Evolutionary conservation across 1,140 invertebrate species (phyloP).

Genomic region (Thrips palmi): DNA sequence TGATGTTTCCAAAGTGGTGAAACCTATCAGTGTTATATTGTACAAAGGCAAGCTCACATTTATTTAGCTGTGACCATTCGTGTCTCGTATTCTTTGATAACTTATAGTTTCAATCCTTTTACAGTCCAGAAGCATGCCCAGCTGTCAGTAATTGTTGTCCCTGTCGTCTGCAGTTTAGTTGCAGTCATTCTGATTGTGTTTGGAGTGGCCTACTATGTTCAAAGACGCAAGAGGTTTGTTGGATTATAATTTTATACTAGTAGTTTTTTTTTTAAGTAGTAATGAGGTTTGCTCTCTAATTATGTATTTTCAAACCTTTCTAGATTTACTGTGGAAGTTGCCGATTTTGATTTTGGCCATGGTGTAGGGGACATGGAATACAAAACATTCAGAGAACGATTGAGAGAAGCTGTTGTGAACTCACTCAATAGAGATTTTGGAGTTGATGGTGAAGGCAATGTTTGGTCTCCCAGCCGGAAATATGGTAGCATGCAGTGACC

Average conservation of each 20-base stretch:
- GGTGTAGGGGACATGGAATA: constrained; percentile 56
- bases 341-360: constrained; percentile 73
- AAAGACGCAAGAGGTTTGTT: constrained; percentile 47
- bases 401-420: constrained; percentile 55
- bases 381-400: constrained; percentile 61
- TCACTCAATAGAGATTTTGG: constrained; percentile 23
- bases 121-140: constrained; percentile 53
- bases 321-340: constrained; percentile 64
- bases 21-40: constrained; percentile 51
- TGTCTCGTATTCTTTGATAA: not conserved
- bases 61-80: not conserved
- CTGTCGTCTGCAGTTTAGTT: constrained; percentile 53
- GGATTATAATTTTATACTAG: too few species aligned
- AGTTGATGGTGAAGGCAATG: constrained; percentile 16
- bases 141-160: constrained; percentile 67
- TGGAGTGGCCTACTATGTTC: constrained; percentile 65
- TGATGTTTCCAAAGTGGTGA: constrained; percentile 43
- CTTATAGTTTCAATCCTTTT: constrained; percentile 23
- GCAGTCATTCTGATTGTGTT: constrained; percentile 66
- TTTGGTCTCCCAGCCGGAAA: constrained; percentile 17
- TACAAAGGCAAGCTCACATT: constrained; percentile 46
- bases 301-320: too few species aligned
- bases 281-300: constrained; percentile 7
- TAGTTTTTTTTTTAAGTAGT: constrained; percentile 6
- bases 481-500: constrained; percentile 20